Base-by-base conservation (phyloP, 2,113 vertebrate species). In the Hypomesus transpacificus region DNA sequence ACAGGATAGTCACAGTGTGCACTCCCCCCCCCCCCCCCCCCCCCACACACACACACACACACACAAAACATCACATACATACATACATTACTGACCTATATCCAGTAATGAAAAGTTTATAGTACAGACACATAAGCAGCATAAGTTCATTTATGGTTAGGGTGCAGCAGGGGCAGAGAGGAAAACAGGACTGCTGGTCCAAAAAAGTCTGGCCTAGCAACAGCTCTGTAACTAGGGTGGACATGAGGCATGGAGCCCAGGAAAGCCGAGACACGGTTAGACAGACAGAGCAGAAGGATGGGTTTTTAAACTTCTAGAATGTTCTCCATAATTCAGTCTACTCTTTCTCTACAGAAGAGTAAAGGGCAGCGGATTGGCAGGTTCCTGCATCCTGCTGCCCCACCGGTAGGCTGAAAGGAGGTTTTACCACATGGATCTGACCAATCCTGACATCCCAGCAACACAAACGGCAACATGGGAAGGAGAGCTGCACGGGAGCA, bases 141-240 rank as follows among this genome's bases (percentile, higher is more conserved):
- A 56, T 7, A 56, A 54, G 3, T 16, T 18, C 4, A 18, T 54
- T 16, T 16, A 7, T 54, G 14, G 9, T 14, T 1, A 11, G 39
- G 39, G 39, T 46, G 9, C 39, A 5, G 39, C 39, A 16, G 18
- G 18, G 14, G 9, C 18, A 20, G 54, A 56, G 7, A n/a, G 6
- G n/a, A 56, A 3, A 56, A 56, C 54, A 56, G 14, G 7, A 56
- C n/a, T n/a, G 16, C 54, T 56, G 54, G 16, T 56, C 16, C 54
- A 20, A 56, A 56, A 18, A 39, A 71, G 26, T 51, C 75, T 52
- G 57, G 76, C 87, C 86, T 84, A 84, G 83, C 83, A 85, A 85
- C 85, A 84, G 83, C 75, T 68, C 80, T 75, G 72, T 81, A 83
- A 83, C 83, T 75, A 74, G 59, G 78, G 73, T 56, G 74, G 68